A percentile compares a stretch with the other conserved stretches of the same genome.
Conservation (phyloP, 2,113 vertebrate species). For the Coreoperca whiteheadi region DNA sequence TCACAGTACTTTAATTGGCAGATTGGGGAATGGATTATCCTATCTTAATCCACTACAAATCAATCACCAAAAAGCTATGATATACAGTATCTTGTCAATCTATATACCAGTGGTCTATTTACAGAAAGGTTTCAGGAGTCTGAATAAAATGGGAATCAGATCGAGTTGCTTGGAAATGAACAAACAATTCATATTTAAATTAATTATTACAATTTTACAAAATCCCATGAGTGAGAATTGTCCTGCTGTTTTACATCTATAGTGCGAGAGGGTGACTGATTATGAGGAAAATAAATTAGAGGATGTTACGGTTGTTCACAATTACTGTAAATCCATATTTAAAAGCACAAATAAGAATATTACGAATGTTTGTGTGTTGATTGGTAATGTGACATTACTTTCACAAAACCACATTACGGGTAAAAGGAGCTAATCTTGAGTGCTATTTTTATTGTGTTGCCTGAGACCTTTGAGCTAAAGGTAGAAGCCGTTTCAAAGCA, state of each 20-base stretch:
- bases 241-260: not conserved
- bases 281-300: not conserved
- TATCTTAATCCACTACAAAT: not conserved
- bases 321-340: not conserved
- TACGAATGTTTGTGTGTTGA: not conserved
- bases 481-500: slow-evolving; percentile 24
- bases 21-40: not conserved
- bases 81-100: not conserved
- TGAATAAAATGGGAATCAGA: not conserved
- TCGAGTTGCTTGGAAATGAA: not conserved
- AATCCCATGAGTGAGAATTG: not conserved
- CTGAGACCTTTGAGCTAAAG: not conserved
- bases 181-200: not conserved
- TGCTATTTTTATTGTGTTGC: not conserved
- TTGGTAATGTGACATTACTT: not conserved
- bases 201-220: not conserved
- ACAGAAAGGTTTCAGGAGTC: not conserved
- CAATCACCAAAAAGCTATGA: not conserved
- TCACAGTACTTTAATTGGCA: not conserved
- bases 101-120: too few relatives aligned
- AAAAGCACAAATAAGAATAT: not conserved
- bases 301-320: not conserved
- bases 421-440: not conserved
- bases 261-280: not conserved
- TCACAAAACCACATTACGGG: not conserved